These are phyloP conservation scores for Dendrocopos noguchii DNA, from an alignment of 2,113 vertebrate genomes.

Conservation along the genomic window DNA sequence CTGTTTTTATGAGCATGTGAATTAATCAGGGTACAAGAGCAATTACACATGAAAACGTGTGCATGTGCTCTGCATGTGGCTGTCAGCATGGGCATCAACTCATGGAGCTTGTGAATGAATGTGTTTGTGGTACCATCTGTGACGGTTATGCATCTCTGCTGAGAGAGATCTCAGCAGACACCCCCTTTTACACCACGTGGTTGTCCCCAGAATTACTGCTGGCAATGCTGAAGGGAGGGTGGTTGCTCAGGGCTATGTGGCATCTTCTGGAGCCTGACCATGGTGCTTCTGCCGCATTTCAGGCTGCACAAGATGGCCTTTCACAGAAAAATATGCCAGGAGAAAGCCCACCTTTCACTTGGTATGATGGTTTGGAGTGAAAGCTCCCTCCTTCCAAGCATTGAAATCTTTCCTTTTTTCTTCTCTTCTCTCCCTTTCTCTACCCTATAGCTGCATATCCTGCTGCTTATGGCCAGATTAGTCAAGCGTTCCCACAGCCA, in stretches of 20 bases:
- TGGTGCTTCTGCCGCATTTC: neutral
- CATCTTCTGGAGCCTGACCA: accelerated
- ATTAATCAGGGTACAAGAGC: neutral
- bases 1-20: neutral
- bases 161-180: neutral
- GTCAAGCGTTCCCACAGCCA: slow-evolving; percentile 98
- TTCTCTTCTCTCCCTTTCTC: slow-evolving; percentile 52
- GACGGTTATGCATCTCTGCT: neutral
- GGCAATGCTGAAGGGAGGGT: neutral
- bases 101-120: accelerated
- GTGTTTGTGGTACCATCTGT: neutral
- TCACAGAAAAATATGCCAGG: neutral
- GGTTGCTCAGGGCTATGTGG: neutral
- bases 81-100: neutral
- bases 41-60: neutral
- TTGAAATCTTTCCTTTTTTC: slow-evolving; percentile 66
- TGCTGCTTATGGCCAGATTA: slow-evolving; percentile 98
- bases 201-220: neutral
- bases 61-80: accelerated
- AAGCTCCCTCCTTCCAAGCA: neutral
- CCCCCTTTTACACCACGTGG: accelerated
- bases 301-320: accelerated
- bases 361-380: neutral
- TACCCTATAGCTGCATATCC: slow-evolving; percentile 92
- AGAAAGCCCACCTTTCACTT: neutral